Evolutionary conservation across 1,140 invertebrate genomes (phyloP), one percentile per base, ranked within the genome.

Genomic region (Thalassaphorura encarpata): DNA sequence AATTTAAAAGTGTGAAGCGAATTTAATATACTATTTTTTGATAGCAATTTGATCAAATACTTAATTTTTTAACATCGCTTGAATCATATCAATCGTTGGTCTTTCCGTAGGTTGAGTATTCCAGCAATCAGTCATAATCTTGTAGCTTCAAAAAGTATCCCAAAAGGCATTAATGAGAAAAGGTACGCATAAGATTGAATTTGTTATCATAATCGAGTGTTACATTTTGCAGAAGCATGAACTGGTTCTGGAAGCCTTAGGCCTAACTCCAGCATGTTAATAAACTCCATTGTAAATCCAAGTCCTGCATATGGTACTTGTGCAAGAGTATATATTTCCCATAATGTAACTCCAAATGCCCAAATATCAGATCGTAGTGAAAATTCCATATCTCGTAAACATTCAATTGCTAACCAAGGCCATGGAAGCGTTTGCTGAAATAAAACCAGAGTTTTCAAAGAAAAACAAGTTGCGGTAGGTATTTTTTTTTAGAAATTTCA

Each of bases 231-330:
- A 36, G 11, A n/a, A 36, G 33, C 33, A 43, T 43, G 21, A 8
- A 11, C 6, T 11, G 42, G 42, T 18, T 23, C 21, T 43, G 16
- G 16, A 8, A 43, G 42, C 11, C 42, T 6, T 8, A 43, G 42
- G 6, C 71, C 6, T 8, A 8, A 11, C 21, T 43, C 21, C 19
- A 43, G 18, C 21, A 8, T n/a, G 6, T 43, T 6, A 43, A n/a
- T 8, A 43, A 43, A 43, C 16, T 8, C 6, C 11, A 8, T 6
- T 8, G 6, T 21, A n/a, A 6, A 36, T n/a, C n/a, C 19, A 11
- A 43, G 18, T 18, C 11, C 11, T 8, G 16, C 11, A 21, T 13
- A 43, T 23, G 42, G 42, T 11, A 43, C 19, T 18, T 43, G 6
- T 11, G 6, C 42, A 23, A 43, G 42, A 6, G 42, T 43, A 23